Evolutionary conservation across 1,140 invertebrate genomes (phyloP), one percentile per base, ranked within the genome.

Genomic region (Drosophila lacertosa): DNA sequence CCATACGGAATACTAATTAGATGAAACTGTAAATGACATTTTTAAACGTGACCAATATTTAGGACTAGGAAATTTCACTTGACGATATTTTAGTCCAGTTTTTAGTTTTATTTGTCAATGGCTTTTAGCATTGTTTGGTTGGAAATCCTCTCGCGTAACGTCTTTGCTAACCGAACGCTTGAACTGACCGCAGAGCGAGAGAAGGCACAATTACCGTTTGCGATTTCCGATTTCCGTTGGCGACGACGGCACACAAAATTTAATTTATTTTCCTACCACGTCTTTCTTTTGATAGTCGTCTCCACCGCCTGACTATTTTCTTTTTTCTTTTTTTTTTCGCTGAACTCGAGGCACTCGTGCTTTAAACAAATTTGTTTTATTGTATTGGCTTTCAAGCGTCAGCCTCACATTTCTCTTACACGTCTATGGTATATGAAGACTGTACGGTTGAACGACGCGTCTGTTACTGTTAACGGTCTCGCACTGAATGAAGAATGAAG

Each of bases 401-500:
- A 37, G 62, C 58, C 69, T 83, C 63, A 77, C 80, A 80, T 83
- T 81, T 86, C 81, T 73, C 60, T 70, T 68, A 45, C 65, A 51
- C 47, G 33, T 53, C 26, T 11, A 16, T n/a, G n/a, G n/a, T 16
- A 40, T 11, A 10, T 26, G 13, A 55, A 40, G 35, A 33, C 33
- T 53, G 42, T 35, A n/a, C 40, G 35, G 18, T 48, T 44, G 42
- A 54, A 13, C 76, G 67, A 77, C 67, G 79, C 83, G 83, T 83
- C 89, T 84, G 80, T 60, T 68, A 63, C 78, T 69, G 70, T 81
- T 70, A 71, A 83, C 70, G 80, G 89, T 84, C 89, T 73, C 67
- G 65, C 70, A 89, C 81, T 89, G 89, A 90, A 90, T 90, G 82
- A 81, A 81, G 89, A 90, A 90, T 90, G 77, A 88, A 81, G 68